Evolutionary conservation across 2,797 vertebrate genomes (phyloP), one percentile per base, ranked within the genome.

Genomic region (Channa striata): DNA sequence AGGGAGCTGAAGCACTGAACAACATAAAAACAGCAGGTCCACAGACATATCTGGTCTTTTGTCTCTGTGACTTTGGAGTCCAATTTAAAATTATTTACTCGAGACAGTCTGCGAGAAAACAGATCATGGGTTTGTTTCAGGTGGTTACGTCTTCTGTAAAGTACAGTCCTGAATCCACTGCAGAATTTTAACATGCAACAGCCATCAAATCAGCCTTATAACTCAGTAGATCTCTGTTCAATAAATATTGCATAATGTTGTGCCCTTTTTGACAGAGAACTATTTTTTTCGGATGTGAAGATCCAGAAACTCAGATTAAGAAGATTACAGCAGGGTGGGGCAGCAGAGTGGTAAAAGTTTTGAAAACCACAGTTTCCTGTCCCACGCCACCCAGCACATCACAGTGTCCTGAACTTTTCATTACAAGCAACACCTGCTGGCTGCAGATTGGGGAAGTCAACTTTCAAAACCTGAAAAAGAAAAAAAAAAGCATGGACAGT

Each of bases 281-380:
- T 1, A 42, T 62, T 42, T 65, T n/a, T 30, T 73, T 37, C 19
- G 49, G 34, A 46, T 37, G 9, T 40, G 46, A 64, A 68, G 30
- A 56, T 78, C 46, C 69, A 77, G 47, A 67, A 60, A 34, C 25
- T 30, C 52, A 74, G 46, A 82, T 62, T 37, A 68, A 44, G 39
- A 74, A 36, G 43, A 42, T 78, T 73, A 19, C 53, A 80, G 50
- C 75, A 81, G 88, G 86, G 88, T 78, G 87, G 78, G 70, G 79
- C 74, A 61, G 53, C 46, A 64, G 39, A 37, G 68, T 57, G 68
- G 71, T 50, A 46, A 78, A 34, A 78, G 34, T 33, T 64, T 43
- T 72, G n/a, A 67, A 87, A 89, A 84, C 88, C 89, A 78, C 86
- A 85, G 70, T 72, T 91, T 93, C 90, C 91, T 83, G 54, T 93